phyloP scores from a whole-genome alignment of 2,113 vertebrate genomes.

The Eclectus roratus region DNA sequence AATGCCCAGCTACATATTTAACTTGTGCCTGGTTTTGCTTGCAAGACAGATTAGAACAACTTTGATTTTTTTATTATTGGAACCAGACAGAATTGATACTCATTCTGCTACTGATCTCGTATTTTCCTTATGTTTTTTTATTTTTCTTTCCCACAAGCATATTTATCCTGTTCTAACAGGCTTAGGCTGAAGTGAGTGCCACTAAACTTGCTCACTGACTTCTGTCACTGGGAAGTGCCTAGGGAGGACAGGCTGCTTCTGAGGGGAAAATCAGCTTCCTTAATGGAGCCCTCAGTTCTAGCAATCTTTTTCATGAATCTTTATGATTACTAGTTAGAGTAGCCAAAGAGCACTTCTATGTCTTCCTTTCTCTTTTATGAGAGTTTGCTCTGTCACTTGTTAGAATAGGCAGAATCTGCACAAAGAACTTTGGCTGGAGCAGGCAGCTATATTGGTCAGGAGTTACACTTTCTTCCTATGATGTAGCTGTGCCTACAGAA shows the following conservation, averaged over 20 bases:
- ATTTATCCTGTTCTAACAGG: neutral
- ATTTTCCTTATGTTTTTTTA: neutral
- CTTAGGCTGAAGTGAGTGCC: neutral
- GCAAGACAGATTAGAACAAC: neutral
- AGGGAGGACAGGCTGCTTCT: neutral
- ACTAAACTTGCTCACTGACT: neutral
- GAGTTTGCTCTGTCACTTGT: neutral
- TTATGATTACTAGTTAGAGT: neutral
- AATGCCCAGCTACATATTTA: neutral
- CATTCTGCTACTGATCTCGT: neutral
- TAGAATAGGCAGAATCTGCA: neutral
- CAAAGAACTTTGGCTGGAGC: neutral
- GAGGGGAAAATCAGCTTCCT: neutral
- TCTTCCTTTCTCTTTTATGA: neutral
- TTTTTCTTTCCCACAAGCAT: neutral
- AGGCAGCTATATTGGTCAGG: neutral
- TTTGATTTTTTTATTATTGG: neutral
- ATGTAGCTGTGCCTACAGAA: neutral
- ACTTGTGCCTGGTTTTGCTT: neutral
- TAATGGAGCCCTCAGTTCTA: neutral
- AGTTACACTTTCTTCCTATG: neutral
- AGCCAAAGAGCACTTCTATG: neutral
- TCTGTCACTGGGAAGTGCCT: neutral
- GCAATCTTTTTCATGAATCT: neutral
- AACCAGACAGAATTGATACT: neutral